Conservation (phyloP, 1,140 invertebrate genomes). For the Apis mellifera region Amel_HAv3.1 CM009943.2:9811001-9811500, state of each 20-base stretch:
- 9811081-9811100: slow-evolving; percentile 14
- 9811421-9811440: slow-evolving; percentile 9
- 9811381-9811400: slow-evolving; percentile 16
- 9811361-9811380: neutral
- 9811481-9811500: neutral
- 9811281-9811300: neutral
- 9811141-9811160: slow-evolving; percentile 12
- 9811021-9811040: neutral
- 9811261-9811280: no score
- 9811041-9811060: neutral
- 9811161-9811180: neutral
- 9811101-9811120: slow-evolving; percentile 39
- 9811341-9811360: neutral
- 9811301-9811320: neutral
- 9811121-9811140: slow-evolving; percentile 10
- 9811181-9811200: neutral
- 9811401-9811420: neutral
- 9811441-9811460: neutral
- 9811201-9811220: neutral
- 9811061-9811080: neutral
- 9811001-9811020: neutral
- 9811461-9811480: no score
- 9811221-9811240: neutral
- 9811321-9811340: neutral
- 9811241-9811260: neutral